Evolutionary conservation across 2,113 vertebrate species (phyloP), one percentile per base, ranked within the genome.

Genomic region (Amphilophus citrinellus): DNA sequence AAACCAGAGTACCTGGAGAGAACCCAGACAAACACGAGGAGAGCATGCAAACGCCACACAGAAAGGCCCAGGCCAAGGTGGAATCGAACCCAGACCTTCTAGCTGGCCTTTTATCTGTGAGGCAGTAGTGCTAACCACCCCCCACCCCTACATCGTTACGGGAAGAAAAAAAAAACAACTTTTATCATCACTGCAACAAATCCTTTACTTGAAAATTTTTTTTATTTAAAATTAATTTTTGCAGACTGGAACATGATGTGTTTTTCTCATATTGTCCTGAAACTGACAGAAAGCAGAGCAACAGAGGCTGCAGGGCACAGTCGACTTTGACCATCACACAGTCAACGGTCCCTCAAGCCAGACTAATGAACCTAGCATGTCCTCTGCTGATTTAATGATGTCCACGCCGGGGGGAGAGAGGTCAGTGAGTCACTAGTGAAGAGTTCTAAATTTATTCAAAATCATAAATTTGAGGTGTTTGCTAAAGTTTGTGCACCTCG

Each of bases 291-390:
- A n/a, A 58, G 11, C 32, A 22, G n/a, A 66, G 61, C 73, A 83
- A 61, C 83, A 37, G 73, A 61, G 24, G 81, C 66, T 61, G 61
- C 77, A 63, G 89, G 89, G 78, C 80, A 81, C 76, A 20, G 35
- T 24, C 15, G 82, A 91, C 91, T 91, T 87, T 93, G 68, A 83
- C 84, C 78, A 13, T 76, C 65, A 57, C n/a, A 35, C 10, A 56
- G 61, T 44, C 53, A 82, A 66, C 80, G 56, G 60, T 39, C 59
- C 87, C 84, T 58, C 15, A 15, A 84, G 88, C 66, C 62, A 80
- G 3, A 83, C 32, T 27, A 47, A 59, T 62, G 11, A 73, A 78
- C 37, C 65, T 24, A 53, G 59, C 13, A 62, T 60, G 78, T 71
- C 80, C 79, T 80, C 71, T 44, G 24, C 4, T 80, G 32, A 30